Conservation (phyloP, 2,888 invertebrate genomes). For the Cephus spinipes region DNA sequence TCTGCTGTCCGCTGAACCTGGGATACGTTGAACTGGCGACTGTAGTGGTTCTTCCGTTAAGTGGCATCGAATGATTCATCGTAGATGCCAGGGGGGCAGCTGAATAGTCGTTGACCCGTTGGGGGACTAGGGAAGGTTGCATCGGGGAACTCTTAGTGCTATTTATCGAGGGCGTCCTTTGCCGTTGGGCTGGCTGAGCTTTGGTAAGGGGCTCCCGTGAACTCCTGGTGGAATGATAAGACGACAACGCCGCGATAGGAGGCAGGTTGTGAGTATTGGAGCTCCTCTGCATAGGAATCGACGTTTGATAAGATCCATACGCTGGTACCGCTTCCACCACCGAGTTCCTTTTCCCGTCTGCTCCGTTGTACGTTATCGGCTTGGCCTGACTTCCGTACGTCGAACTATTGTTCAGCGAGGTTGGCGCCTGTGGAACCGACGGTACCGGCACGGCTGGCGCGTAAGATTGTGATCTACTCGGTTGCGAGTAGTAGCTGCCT, state of each 20-base stretch:
- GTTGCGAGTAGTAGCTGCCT: slow-evolving; percentile 45
- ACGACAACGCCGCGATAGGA: slow-evolving; percentile 69
- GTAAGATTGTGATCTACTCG: slow-evolving; percentile 37
- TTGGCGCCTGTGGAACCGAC: neutral
- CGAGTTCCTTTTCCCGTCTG: slow-evolving; percentile 42
- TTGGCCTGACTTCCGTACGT: slow-evolving; percentile 34
- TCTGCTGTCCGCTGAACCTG: slow-evolving; percentile 43
- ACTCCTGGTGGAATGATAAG: slow-evolving; percentile 67
- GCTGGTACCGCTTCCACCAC: slow-evolving; percentile 38
- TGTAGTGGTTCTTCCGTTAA: slow-evolving; percentile 50
- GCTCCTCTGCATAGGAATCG: slow-evolving; percentile 41
- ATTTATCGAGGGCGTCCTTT: slow-evolving; percentile 34
- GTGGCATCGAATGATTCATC: slow-evolving; percentile 38
- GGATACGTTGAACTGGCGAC: slow-evolving; percentile 58
- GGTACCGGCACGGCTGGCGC: slow-evolving; percentile 14
- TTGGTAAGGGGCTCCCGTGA: slow-evolving; percentile 52
- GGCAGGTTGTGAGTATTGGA: slow-evolving; percentile 68
- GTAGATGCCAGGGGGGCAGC: slow-evolving; percentile 18
- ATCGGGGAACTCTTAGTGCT: slow-evolving; percentile 17
- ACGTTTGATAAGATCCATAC: slow-evolving; percentile 47
- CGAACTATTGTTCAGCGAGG: slow-evolving; percentile 16
- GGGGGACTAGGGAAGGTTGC: slow-evolving; percentile 14
- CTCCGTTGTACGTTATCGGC: slow-evolving; percentile 50
- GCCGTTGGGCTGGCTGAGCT: slow-evolving; percentile 44
- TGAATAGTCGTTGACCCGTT: neutral